A percentile compares a stretch with the other conserved stretches of the same genome.
Evolutionary conservation across 2,113 vertebrate species (phyloP).

Genomic region (Leucopternis melanops): DNA sequence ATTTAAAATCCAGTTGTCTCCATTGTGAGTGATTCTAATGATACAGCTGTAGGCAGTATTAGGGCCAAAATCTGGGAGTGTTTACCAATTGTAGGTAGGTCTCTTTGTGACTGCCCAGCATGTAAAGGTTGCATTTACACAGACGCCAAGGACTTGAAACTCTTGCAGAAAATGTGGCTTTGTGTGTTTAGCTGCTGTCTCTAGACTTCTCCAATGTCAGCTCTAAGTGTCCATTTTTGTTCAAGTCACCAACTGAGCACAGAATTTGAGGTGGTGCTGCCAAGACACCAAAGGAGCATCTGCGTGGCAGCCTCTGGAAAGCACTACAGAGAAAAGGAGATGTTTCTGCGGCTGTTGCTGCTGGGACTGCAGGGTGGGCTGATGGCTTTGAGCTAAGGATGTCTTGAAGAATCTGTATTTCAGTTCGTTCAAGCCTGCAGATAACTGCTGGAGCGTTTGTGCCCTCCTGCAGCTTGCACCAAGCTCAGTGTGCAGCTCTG

Average conservation of each 20-base stretch:
- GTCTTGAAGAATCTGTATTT: neutral
- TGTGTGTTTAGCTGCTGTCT: neutral
- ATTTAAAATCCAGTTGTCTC: neutral
- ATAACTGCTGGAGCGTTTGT: neutral
- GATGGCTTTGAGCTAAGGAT: neutral
- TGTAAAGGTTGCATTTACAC: neutral
- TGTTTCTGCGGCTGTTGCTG: neutral
- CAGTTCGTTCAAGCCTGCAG: neutral
- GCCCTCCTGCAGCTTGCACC: neutral
- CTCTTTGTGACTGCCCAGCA: neutral
- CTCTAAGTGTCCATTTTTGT: rapidly evolving
- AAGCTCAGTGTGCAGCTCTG: neutral
- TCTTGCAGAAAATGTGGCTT: neutral
- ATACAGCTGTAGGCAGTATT: neutral
- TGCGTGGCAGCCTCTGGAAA: neutral
- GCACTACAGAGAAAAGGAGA: neutral
- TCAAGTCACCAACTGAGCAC: neutral
- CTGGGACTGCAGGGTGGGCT: neutral
- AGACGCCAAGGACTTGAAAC: neutral
- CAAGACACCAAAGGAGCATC: neutral
- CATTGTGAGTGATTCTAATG: neutral
- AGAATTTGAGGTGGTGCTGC: neutral
- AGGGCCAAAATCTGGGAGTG: neutral
- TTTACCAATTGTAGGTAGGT: neutral
- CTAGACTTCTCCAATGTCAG: neutral